Evolutionary conservation across 2,888 invertebrate species (phyloP).

Genomic region (Prosapia bicincta): DNA sequence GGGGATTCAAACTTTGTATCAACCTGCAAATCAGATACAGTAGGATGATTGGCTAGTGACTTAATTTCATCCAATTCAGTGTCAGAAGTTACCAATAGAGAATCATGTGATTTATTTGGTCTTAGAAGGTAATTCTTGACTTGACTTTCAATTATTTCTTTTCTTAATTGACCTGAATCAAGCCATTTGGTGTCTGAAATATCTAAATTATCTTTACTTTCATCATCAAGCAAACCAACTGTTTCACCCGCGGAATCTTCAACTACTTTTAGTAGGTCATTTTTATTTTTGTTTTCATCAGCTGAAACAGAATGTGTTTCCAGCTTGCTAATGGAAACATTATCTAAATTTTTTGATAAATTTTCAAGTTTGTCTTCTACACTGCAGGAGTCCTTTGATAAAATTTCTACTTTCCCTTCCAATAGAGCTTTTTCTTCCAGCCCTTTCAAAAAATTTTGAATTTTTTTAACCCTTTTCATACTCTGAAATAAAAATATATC

Average conservation of each 20-base stretch:
- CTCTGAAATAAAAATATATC: conserved; percentile 7
- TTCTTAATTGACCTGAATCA: not conserved
- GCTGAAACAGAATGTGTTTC: not conserved
- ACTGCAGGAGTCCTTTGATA: not conserved
- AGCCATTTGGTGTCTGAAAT: not conserved
- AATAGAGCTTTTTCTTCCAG: not conserved
- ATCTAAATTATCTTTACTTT: conserved; percentile 6
- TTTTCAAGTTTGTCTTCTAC: not conserved
- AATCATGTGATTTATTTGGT: conserved; percentile 7
- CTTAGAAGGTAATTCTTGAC: conserved; percentile 2
- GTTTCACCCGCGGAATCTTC: conserved; percentile 9
- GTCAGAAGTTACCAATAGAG: conserved; percentile 5
- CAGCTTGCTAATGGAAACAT: not conserved
- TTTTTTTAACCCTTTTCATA: conserved; percentile 13
- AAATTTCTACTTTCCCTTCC: not conserved
- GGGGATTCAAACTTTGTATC: conserved; percentile 26
- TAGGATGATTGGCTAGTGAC: not conserved
- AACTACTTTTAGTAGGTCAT: not conserved
- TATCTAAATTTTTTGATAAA: not conserved
- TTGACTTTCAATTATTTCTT: conserved; percentile 3
- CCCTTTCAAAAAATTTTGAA: not conserved
- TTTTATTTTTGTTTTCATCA: not conserved
- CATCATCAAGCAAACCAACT: conserved; percentile 1
- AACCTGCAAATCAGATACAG: not conserved
- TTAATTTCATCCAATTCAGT: conserved; percentile 27